phyloP scores from a whole-genome alignment of 2,113 vertebrate genomes.

The Colossoma macropomum region DNA sequence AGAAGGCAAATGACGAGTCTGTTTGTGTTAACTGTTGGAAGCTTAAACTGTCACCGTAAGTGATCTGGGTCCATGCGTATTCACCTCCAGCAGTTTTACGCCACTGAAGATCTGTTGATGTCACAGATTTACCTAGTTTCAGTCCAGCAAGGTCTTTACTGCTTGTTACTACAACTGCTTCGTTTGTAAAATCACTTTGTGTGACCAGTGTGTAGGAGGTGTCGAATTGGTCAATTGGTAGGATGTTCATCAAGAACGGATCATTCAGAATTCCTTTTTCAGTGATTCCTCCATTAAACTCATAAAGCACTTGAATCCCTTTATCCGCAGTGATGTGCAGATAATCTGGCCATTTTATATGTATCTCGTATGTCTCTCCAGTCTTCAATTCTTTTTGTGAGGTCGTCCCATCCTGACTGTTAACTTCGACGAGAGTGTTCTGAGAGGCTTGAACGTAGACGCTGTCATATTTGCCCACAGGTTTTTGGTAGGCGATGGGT shows the following conservation, averaged over 20 bases:
- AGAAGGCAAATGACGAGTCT: constrained; percentile 68
- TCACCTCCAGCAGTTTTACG: constrained; percentile 62
- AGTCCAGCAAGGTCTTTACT: constrained; percentile 16
- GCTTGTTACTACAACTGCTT: constrained; percentile 70
- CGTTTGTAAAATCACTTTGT: constrained; percentile 58
- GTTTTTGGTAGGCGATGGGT: constrained; percentile 46
- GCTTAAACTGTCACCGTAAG: constrained; percentile 36
- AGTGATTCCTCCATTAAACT: constrained; percentile 66
- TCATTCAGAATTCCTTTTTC: constrained; percentile 32
- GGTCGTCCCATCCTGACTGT: constrained; percentile 11
- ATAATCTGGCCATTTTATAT: constrained; percentile 33
- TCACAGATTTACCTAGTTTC: constrained; percentile 57
- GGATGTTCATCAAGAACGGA: constrained; percentile 74
- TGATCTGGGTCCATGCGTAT: constrained; percentile 74
- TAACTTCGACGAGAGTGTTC: constrained; percentile 62
- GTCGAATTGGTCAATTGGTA: constrained; percentile 69
- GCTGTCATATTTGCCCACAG: constrained; percentile 70
- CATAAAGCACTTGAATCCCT: constrained; percentile 77
- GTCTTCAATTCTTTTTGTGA: not conserved
- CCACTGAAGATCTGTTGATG: constrained; percentile 66
- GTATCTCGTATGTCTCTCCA: constrained; percentile 45
- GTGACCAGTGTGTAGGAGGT: constrained; percentile 69
- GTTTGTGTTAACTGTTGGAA: constrained; percentile 56
- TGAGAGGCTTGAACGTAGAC: constrained; percentile 75
- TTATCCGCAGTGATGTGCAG: constrained; percentile 72